Evolutionary conservation across 2,113 vertebrate species (phyloP).

Genomic region (Scopus umbretta): DNA sequence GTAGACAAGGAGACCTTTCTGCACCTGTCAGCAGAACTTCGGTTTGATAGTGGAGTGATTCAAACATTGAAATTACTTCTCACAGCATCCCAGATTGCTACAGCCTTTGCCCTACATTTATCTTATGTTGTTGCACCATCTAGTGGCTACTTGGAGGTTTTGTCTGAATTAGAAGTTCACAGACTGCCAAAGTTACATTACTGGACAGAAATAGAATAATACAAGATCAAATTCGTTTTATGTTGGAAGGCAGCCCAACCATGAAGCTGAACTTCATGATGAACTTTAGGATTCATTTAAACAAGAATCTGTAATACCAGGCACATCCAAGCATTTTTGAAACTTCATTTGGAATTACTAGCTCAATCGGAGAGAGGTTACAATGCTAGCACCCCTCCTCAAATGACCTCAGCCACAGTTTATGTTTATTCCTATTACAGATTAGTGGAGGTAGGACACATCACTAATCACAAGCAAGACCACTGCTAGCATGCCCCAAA

Average conservation of each 20-base stretch:
- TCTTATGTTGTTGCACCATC: conserved; percentile 16
- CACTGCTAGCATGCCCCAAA: background rate
- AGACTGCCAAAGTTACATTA: background rate
- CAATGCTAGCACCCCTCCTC: background rate
- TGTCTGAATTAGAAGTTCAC: background rate
- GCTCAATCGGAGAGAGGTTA: background rate
- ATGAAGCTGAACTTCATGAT: background rate
- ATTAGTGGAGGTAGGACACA: background rate
- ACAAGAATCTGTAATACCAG: background rate
- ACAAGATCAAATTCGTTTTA: background rate
- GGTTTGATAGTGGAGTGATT: background rate
- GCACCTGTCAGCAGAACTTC: background rate
- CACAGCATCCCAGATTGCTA: background rate
- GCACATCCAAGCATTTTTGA: background rate
- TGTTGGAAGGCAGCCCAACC: background rate
- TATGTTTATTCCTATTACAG: background rate
- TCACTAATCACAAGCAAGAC: background rate
- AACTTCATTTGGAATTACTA: background rate
- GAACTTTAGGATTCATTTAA: background rate
- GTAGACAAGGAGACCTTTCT: background rate
- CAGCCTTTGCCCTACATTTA: background rate
- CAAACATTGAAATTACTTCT: background rate
- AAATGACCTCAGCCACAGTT: background rate
- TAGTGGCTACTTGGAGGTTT: conserved; percentile 13
- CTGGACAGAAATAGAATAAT: background rate